These are phyloP conservation scores for Elaeidobius kamerunicus DNA, from an alignment of 2,888 invertebrate species.

Conservation along the genomic window DNA sequence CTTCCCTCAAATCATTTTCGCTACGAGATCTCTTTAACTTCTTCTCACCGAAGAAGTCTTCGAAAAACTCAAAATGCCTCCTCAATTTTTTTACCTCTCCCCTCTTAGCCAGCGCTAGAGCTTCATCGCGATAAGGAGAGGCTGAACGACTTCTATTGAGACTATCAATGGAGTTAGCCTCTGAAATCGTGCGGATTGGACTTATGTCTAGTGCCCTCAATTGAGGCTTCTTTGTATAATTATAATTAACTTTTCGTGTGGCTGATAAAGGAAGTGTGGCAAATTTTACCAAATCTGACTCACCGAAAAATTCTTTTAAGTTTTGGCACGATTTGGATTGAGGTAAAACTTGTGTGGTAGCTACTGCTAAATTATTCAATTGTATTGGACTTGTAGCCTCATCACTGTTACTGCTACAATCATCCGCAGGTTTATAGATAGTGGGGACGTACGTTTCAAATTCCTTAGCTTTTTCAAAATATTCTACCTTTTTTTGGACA, in stretches of 20 bases:
- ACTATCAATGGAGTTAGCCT: constrained; percentile 62
- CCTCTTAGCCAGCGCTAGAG: constrained; percentile 67
- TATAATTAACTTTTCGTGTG: constrained; percentile 52
- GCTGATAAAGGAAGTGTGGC: constrained; percentile 53
- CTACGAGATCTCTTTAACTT: constrained; percentile 60
- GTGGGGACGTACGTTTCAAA: constrained; percentile 51
- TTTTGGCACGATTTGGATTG: constrained; percentile 68
- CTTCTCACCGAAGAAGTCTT: constrained; percentile 41
- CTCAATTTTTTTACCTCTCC: constrained; percentile 78
- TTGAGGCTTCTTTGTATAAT: constrained; percentile 48
- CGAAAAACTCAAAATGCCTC: constrained; percentile 71
- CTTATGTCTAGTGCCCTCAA: constrained; percentile 46
- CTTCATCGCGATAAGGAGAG: constrained; percentile 71
- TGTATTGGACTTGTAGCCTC: constrained; percentile 35
- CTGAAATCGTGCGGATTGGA: constrained; percentile 47
- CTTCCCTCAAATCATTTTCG: constrained; percentile 72
- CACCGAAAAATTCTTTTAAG: constrained; percentile 80
- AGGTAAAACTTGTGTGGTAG: constrained; percentile 8
- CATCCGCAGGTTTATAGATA: constrained; percentile 51
- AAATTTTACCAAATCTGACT: constrained; percentile 59
- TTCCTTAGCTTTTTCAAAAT: constrained; percentile 69
- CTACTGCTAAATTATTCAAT: constrained; percentile 13
- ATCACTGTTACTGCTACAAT: constrained; percentile 38
- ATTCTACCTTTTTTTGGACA: constrained; percentile 72
- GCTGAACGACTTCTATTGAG: constrained; percentile 67